These are phyloP conservation scores for Panthera leo DNA, from an alignment of 2,113 vertebrate genomes.

Conservation along the genomic window DNA sequence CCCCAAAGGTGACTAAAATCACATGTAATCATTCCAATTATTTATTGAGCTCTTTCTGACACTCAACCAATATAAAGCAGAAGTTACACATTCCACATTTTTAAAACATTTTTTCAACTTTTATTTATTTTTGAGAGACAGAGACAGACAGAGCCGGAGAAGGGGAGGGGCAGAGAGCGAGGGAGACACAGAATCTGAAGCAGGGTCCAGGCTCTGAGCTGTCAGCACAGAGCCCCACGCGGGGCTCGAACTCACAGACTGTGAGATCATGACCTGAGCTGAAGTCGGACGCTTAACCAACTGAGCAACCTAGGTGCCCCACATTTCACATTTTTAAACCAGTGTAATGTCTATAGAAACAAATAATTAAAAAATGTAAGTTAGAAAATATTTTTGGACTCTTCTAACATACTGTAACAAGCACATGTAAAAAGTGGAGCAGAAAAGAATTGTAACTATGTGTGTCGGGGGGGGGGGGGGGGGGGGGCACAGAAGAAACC, in stretches of 20 bases:
- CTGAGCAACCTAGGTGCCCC: too few species aligned
- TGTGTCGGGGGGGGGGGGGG: background rate
- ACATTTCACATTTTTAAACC: conserved; percentile 24
- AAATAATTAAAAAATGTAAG: background rate
- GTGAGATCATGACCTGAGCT: too few species aligned
- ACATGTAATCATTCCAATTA: background rate
- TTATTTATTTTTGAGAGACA: too few species aligned
- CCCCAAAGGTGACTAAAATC: background rate
- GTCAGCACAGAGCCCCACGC: too few species aligned
- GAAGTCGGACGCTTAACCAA: too few species aligned
- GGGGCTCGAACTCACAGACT: too few species aligned
- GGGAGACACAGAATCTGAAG: too few species aligned
- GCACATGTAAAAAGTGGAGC: background rate
- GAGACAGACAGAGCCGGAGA: too few species aligned
- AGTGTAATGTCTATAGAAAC: background rate
- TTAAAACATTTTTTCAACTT: background rate
- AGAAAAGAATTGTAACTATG: background rate
- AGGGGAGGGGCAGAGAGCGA: too few species aligned
- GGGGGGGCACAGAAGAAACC: fast-evolving
- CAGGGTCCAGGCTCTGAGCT: too few species aligned
- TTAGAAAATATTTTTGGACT: background rate
- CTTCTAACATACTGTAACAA: background rate
- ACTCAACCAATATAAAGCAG: background rate
- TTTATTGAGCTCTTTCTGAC: background rate
- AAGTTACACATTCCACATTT: background rate